Base-by-base conservation (phyloP, 2,888 invertebrate genomes). In the Agapetus fuscipes region DNA sequence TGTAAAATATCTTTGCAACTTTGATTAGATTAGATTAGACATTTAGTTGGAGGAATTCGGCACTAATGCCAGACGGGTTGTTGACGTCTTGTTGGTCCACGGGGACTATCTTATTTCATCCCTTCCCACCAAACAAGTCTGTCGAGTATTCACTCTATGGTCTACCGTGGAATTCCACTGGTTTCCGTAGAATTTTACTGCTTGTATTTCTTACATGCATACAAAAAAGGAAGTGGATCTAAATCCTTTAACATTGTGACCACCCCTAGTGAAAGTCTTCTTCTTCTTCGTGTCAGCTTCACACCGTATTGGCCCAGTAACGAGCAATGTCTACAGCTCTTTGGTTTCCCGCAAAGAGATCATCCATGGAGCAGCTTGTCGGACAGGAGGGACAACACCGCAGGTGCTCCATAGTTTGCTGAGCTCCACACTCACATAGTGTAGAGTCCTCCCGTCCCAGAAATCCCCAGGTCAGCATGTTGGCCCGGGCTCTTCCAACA, bases 231-330 rank as follows among this genome's bases (percentile, higher is more conserved):
- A n/a, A n/a, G n/a, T n/a, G n/a, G n/a, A n/a, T n/a, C n/a, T n/a
- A n/a, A n/a, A n/a, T n/a, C n/a, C 14, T 30, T 30, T 15, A 30
- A 30, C 16, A 15, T 15, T 30, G 14, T 30, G 14, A 30, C n/a
- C 12, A 13, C 30, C 14, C 14, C 12, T 11, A 14, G 30, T n/a
- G 15, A 15, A 20, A 4, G 4, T 20, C 20, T 20, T 20, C 20
- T 20, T 20, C 20, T 20, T 20, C 20, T 20, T 20, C 20, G 20
- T 20, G 20, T 20, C 20, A 20, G 20, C 20, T 4, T 20, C 20
- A 20, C 9, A 9, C 9, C 9, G 9, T 20, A 6, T 20, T 20
- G 4, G 20, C 20, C 9, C 20, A 20, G 20, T 20, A 20, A 6
- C 20, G 4, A 9, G 20, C 20, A 20, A 20, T 9, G 9, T 20